phyloP scores from a whole-genome alignment of 2,797 vertebrate genomes.

The Sternarchorhynchus goeldii region DNA sequence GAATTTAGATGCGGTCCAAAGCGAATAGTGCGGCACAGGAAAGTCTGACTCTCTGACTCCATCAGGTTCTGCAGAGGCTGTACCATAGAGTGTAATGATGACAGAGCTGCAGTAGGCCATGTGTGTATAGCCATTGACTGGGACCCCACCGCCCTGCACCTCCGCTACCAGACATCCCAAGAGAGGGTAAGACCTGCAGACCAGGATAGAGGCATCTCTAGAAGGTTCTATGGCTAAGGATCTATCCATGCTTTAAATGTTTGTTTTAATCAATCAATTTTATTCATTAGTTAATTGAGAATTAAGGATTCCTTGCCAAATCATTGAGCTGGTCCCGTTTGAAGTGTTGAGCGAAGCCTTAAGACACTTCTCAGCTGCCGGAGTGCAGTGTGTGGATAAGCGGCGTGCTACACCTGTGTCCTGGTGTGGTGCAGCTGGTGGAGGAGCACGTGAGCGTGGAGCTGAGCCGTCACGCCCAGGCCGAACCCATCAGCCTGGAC shows the following conservation, averaged over 20 bases:
- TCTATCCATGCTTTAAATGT: background rate
- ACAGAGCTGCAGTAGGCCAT: constrained; percentile 87
- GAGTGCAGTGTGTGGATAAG: no score
- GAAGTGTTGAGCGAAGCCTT: no score
- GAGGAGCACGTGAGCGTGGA: constrained; percentile 97
- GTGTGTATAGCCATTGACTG: constrained; percentile 97
- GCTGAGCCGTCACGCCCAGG: constrained; percentile 90
- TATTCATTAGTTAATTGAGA: no score
- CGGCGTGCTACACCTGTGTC: background rate
- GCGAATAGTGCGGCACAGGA: background rate
- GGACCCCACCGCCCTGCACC: constrained; percentile 96
- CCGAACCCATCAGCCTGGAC: constrained; percentile 96
- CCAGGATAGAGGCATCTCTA: background rate
- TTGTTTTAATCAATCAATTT: no score
- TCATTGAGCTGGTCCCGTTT: no score
- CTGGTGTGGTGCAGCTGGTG: constrained; percentile 79
- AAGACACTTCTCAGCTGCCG: no score
- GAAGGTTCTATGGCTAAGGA: background rate
- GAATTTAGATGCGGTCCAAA: background rate
- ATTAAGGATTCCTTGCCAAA: no score
- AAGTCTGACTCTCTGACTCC: background rate
- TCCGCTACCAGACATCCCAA: constrained; percentile 98
- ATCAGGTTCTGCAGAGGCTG: constrained; percentile 95
- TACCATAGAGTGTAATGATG: constrained; percentile 89
- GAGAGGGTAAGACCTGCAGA: constrained; percentile 83